These are phyloP conservation scores for Anneissia japonica DNA, from an alignment of 35 echinoderm and acorn worm species.

Conservation along the genomic window DNA sequence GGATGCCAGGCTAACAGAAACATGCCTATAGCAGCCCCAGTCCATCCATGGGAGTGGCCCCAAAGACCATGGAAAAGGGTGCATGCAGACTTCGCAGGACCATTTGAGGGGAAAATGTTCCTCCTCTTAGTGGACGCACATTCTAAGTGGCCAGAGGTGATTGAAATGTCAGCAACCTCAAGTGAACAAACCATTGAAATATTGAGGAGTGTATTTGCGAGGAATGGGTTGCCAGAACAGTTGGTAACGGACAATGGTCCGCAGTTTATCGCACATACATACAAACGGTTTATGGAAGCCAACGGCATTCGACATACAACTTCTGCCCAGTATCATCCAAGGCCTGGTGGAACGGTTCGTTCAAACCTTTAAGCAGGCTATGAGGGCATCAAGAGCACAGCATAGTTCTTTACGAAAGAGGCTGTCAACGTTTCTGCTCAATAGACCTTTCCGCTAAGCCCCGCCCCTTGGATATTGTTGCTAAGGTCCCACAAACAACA, in stretches of 20 bases:
- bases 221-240: neutral
- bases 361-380: no score
- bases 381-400: no score
- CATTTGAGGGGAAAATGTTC: slow-evolving; percentile 20
- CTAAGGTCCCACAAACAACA: no score
- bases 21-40: slow-evolving; percentile 7
- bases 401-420: no score
- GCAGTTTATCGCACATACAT: slow-evolving; percentile 42
- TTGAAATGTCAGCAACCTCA: neutral
- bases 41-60: neutral
- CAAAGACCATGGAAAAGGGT: neutral
- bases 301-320: neutral
- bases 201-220: neutral
- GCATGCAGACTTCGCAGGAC: slow-evolving; percentile 4
- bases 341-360: neutral
- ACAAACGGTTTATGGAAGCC: no score
- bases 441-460: no score
- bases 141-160: slow-evolving; percentile 8
- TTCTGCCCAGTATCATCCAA: slow-evolving; percentile 14
- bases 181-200: neutral
- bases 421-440: no score
- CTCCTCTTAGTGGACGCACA: slow-evolving; percentile 4
- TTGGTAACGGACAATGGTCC: slow-evolving; percentile 60
- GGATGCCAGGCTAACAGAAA: slow-evolving; percentile 34
- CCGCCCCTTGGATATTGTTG: no score